These are phyloP conservation scores for Morpho helenor DNA, from an alignment of 2,888 invertebrate genomes.

Conservation along the genomic window DNA sequence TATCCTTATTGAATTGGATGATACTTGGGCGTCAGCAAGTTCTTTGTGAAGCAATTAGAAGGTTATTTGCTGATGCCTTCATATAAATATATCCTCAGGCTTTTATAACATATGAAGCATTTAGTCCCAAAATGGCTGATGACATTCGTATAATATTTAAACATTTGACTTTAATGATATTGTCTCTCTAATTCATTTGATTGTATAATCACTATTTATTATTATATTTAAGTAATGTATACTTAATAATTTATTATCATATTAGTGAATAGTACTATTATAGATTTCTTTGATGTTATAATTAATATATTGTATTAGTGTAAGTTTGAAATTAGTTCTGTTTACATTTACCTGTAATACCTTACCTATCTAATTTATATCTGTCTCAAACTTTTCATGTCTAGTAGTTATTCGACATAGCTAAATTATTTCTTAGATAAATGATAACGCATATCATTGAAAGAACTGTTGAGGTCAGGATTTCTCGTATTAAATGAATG, in stretches of 20 bases:
- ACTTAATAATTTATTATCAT: constrained; percentile 73
- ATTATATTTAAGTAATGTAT: constrained; percentile 75
- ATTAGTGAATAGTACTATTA: constrained; percentile 67
- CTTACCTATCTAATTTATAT: constrained; percentile 59
- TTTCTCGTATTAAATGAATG: constrained; percentile 48
- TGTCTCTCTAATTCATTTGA: constrained; percentile 72
- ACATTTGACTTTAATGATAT: constrained; percentile 67
- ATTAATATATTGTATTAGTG: constrained; percentile 71
- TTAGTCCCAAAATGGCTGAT: constrained; percentile 12
- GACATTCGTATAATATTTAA: constrained; percentile 18
- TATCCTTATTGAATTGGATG: constrained; percentile 13
- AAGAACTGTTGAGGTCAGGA: constrained; percentile 48
- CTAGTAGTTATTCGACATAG: constrained; percentile 59
- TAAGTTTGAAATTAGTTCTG: constrained; percentile 71
- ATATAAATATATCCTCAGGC: neutral
- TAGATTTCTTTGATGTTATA: constrained; percentile 75
- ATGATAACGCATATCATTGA: constrained; percentile 65
- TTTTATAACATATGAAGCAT: constrained; percentile 17
- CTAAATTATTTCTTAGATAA: constrained; percentile 67
- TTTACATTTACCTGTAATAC: constrained; percentile 53
- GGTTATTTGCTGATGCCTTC: constrained; percentile 1
- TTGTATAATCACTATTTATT: constrained; percentile 77
- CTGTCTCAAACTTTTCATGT: constrained; percentile 52
- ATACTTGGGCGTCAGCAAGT: constrained; percentile 2
- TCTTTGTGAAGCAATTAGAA: constrained; percentile 1